These are phyloP conservation scores for Prinia subflava DNA, from an alignment of 2,113 vertebrate genomes.

Conservation along the genomic window DNA sequence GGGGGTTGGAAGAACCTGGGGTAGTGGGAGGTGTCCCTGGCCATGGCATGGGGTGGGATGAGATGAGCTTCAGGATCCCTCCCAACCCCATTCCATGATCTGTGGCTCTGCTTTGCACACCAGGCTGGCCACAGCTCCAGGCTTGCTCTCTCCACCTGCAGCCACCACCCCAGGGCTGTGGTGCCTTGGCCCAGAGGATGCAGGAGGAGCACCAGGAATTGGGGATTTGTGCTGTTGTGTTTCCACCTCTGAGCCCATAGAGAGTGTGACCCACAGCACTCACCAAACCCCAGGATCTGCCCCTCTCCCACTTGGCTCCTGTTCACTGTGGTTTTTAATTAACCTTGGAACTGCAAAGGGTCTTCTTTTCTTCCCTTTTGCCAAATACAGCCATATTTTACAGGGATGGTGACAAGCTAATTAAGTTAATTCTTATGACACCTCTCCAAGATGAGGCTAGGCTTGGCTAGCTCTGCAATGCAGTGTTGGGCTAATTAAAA, in stretches of 20 bases:
- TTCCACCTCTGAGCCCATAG: neutral
- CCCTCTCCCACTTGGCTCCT: conserved; percentile 10
- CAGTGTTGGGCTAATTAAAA: conserved; percentile 77
- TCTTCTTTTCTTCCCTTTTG: conserved; percentile 35
- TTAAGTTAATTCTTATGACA: conserved; percentile 83
- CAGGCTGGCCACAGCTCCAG: neutral
- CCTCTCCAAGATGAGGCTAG: conserved; percentile 74
- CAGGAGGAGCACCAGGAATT: accelerated
- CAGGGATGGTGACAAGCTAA: conserved; percentile 77
- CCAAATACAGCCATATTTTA: conserved; percentile 74
- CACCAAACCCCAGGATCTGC: neutral
- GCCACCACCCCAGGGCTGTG: neutral
- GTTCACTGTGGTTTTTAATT: conserved; percentile 70
- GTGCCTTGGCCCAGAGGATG: neutral
- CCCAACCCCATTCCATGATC: neutral
- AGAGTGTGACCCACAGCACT: neutral
- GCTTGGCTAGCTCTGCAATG: conserved; percentile 72
- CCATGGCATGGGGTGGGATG: neutral
- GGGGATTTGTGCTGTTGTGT: accelerated
- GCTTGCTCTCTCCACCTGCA: accelerated
- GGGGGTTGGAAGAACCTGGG: neutral
- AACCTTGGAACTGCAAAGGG: conserved; percentile 75
- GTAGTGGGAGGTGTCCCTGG: neutral
- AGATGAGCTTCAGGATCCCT: neutral
- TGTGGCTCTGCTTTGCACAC: neutral